These are phyloP conservation scores for Mionectes macconnelli DNA, from an alignment of 2,113 vertebrate genomes.

Conservation along the genomic window DNA sequence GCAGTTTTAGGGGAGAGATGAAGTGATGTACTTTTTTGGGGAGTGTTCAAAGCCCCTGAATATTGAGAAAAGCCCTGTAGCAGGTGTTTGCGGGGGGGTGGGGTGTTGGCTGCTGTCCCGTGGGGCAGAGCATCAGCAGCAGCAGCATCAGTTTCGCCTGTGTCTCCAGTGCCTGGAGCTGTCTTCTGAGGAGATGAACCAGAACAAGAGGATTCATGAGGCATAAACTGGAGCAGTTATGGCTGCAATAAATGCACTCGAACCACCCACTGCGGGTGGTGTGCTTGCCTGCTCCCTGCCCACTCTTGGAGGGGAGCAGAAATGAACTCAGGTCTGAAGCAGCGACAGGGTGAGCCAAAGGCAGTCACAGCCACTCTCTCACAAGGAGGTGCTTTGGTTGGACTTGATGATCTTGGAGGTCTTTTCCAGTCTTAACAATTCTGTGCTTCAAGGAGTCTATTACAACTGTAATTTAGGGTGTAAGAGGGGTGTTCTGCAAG, in stretches of 20 bases:
- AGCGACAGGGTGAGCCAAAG: not conserved
- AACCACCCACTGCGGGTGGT: not conserved
- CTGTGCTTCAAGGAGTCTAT: accelerated
- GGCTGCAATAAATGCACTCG: not conserved
- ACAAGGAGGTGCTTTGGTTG: not conserved
- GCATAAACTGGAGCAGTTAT: not conserved
- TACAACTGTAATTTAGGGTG: not conserved
- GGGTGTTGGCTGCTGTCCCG: accelerated
- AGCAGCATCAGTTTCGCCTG: accelerated
- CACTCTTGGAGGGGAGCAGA: not conserved
- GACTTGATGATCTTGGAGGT: not conserved
- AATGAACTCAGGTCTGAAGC: not conserved
- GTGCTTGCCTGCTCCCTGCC: not conserved
- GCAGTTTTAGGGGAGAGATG: not conserved
- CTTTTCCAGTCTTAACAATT: not conserved
- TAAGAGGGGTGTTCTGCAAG: not conserved
- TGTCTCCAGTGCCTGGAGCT: not conserved
- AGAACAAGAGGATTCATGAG: not conserved
- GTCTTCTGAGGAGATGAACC: not conserved
- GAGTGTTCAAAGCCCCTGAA: not conserved
- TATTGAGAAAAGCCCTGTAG: not conserved
- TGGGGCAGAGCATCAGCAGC: not conserved
- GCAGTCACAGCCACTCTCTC: not conserved
- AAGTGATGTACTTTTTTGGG: accelerated
- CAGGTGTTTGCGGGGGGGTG: accelerated